phyloP scores from a whole-genome alignment of 2,113 vertebrate species.

The Psettodes erumei region DNA sequence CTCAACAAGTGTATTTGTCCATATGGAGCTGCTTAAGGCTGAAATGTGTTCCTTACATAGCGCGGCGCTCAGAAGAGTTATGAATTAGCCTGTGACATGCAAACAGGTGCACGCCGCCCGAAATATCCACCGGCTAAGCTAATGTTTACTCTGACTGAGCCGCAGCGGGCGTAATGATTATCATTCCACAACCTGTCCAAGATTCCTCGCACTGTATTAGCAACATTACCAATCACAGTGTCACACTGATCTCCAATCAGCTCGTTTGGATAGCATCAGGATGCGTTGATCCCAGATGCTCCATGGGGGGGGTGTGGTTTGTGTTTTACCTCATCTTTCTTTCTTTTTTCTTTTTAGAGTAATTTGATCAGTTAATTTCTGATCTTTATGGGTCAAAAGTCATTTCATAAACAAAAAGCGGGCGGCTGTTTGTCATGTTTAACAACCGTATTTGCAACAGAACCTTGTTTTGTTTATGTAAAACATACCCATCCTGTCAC shows the following conservation, averaged over 20 bases:
- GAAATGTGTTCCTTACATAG: slow-evolving; percentile 66
- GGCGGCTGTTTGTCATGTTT: slow-evolving; percentile 1
- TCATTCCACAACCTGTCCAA: slow-evolving; percentile 61
- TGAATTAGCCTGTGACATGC: slow-evolving; percentile 79
- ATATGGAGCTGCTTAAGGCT: slow-evolving; percentile 74
- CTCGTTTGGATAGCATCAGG: slow-evolving; percentile 35
- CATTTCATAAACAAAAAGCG: slow-evolving; percentile 17
- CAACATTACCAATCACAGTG: slow-evolving; percentile 46
- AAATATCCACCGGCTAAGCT: slow-evolving; percentile 69
- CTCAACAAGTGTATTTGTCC: slow-evolving; percentile 63
- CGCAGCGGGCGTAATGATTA: slow-evolving; percentile 67
- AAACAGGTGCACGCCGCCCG: slow-evolving; percentile 77
- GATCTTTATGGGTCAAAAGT: neutral
- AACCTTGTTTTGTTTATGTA: slow-evolving; percentile 4
- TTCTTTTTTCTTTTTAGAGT: neutral
- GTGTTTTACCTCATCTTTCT: neutral
- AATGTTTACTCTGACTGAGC: slow-evolving; percentile 66
- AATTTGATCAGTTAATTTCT: neutral
- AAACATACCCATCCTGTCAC: slow-evolving; percentile 5
- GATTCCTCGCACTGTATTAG: slow-evolving; percentile 47
- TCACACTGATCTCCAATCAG: slow-evolving; percentile 56
- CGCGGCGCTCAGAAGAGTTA: slow-evolving; percentile 61
- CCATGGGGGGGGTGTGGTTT: neutral
- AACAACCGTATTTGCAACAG: neutral
- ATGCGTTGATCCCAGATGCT: slow-evolving; percentile 50